Evolutionary conservation across 2,113 vertebrate genomes (phyloP).

Genomic region (Lamprologus lemairii): DNA sequence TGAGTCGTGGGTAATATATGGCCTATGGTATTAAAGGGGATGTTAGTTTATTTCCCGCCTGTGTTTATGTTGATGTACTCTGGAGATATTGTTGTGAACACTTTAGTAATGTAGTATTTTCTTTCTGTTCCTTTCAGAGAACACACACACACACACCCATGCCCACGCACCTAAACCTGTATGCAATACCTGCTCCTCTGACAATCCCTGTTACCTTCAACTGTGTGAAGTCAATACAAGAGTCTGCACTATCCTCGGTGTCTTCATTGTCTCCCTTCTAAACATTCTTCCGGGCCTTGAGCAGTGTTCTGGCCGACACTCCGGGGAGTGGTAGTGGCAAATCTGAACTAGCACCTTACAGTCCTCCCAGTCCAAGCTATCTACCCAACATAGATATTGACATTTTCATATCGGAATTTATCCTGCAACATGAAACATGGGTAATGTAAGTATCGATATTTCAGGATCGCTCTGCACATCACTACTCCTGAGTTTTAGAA

Average conservation of each 20-base stretch:
- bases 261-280: not conserved
- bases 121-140: too few species aligned
- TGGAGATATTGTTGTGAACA: too few species aligned
- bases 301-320: not conserved
- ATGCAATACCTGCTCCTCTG: too few species aligned
- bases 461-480: not conserved
- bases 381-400: not conserved
- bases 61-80: too few species aligned
- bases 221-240: rapidly evolving
- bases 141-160: too few species aligned
- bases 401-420: not conserved
- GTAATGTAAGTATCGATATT: not conserved
- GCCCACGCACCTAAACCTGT: too few species aligned
- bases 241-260: too few species aligned
- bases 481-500: not conserved
- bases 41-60: too few species aligned
- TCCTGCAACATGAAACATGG: not conserved
- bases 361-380: not conserved
- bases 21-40: too few species aligned
- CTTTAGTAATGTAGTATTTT: too few species aligned
- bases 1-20: too few species aligned
- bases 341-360: not conserved
- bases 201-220: too few species aligned
- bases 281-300: not conserved
- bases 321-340: not conserved